Evolutionary conservation across 2,113 vertebrate genomes (phyloP).

Genomic region (Lepidothrix coronata): DNA sequence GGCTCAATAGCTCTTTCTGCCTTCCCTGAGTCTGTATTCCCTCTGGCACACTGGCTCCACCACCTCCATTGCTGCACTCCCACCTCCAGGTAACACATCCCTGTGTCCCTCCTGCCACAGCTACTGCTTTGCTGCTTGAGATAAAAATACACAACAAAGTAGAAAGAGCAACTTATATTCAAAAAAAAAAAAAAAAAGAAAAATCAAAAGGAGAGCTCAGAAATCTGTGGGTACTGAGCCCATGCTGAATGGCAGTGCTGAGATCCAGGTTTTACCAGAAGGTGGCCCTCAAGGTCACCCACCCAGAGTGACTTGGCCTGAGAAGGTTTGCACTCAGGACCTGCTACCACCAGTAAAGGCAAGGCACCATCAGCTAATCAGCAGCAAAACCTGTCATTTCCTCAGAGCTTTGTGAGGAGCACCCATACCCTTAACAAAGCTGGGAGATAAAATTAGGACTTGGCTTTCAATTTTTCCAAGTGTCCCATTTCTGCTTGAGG

Average conservation of each 20-base stretch:
- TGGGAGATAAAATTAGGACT: background rate
- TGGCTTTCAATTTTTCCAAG: background rate
- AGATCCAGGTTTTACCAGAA: background rate
- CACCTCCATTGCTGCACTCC: background rate
- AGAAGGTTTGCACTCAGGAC: background rate
- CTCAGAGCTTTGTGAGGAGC: background rate
- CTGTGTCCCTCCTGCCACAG: background rate
- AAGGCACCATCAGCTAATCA: background rate
- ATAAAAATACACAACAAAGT: background rate
- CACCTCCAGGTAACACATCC: background rate
- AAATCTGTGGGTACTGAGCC: background rate
- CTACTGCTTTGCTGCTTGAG: background rate
- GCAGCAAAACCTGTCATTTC: background rate
- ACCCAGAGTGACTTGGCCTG: background rate
- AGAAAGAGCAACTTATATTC: background rate
- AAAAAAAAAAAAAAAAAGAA: background rate
- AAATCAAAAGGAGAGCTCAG: background rate
- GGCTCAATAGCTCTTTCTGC: background rate
- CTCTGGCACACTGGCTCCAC: rapidly evolving
- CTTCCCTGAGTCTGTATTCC: background rate
- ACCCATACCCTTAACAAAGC: background rate
- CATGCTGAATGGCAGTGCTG: background rate
- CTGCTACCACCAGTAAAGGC: background rate
- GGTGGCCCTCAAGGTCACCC: background rate
- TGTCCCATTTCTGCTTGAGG: background rate